Base-by-base conservation (phyloP, 2,888 invertebrate species). In the Eupithecia dodoneata region DNA sequence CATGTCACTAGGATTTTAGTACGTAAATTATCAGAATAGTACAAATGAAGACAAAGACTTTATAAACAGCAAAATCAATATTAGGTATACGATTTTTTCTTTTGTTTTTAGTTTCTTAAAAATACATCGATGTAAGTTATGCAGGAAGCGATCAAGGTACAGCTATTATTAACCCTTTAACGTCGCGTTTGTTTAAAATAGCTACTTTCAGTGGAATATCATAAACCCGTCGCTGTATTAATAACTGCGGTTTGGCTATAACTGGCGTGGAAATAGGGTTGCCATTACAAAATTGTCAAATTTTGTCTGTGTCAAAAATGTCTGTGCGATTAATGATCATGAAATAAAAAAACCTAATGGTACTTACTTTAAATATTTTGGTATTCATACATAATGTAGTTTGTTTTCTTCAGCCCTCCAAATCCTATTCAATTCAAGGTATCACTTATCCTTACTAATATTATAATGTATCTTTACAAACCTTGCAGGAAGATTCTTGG, bases 181-280 rank as follows among this genome's bases (percentile, higher is more conserved):
- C 86, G 85, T 87, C 86, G 85, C 86, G 85, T 90, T 89, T 87
- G 89, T 90, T 89, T 87, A 87, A 86, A 87, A 85, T 88, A 87
- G 86, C 86, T 86, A 84, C 83, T 82, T 86, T 86, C 81, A 86
- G 87, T 89, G 84, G 83, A 87, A 88, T 89, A 89, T 88, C 87
- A 87, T 92, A 90, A 91, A 91, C 85, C 86, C 87, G 86, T 89
- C 88, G 87, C 81, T 86, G 81, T 86, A 87, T 87, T 90, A 88
- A 91, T 90, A 90, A 89, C 87, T 78, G 85, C 82, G 81, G 82
- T 84, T 84, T 87, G 84, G 85, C 83, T 85, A 83, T 84, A 83
- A 81, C 75, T 63, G 71, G 72, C 74, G 59, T 47, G 44, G n/a
- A 10, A 18, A 7, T 80, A 83, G 81, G 81, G 81, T 73, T 80